Conservation (phyloP, 2,797 vertebrate genomes). For the Scleropages formosus region DNA sequence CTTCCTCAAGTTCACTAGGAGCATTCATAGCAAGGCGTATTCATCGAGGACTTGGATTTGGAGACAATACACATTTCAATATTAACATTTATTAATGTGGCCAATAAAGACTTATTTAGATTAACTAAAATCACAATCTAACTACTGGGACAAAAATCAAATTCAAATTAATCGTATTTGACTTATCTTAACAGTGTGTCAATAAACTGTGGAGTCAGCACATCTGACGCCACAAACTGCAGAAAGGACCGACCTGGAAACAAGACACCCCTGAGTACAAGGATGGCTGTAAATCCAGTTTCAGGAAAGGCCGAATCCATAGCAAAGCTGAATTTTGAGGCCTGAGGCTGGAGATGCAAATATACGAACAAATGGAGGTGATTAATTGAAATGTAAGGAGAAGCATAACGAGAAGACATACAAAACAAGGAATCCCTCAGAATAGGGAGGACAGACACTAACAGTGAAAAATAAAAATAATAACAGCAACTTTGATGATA, state of each 20-base stretch:
- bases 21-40: no score
- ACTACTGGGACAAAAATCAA: no score
- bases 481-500: no score
- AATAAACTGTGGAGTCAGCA: background rate
- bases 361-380: background rate
- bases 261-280: background rate
- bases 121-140: no score
- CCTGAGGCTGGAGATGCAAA: background rate
- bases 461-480: no score
- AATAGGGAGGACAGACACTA: no score
- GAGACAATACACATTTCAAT: background rate
- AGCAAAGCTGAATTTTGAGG: background rate
- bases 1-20: no score
- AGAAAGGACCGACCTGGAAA: background rate
- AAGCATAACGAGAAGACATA: background rate
- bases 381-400: slow-evolving; percentile 1
- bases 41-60: no score
- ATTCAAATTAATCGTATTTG: no score
- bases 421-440: background rate
- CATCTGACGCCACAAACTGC: background rate
- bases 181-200: background rate
- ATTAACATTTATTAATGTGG: background rate
- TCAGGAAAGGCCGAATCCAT: background rate
- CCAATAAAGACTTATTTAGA: background rate
- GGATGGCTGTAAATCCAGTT: background rate